Evolutionary conservation across 2,888 invertebrate genomes (phyloP).

Genomic region (Ariolimax columbianus): DNA sequence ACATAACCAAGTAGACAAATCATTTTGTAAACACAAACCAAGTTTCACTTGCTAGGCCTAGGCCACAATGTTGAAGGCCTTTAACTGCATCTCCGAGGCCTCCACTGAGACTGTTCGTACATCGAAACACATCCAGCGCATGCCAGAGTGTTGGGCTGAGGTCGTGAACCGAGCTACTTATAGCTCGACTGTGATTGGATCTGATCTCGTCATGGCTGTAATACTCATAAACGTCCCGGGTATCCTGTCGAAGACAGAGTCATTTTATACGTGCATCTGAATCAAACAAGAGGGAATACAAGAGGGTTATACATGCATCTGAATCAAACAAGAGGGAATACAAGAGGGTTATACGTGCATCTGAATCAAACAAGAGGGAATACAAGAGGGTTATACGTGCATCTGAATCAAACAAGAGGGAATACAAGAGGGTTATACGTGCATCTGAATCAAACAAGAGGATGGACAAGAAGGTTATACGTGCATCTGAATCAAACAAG

Average conservation of each 20-base stretch:
- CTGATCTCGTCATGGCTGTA: slow-evolving; percentile 51
- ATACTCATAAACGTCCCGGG: slow-evolving; percentile 54
- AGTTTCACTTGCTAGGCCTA: slow-evolving; percentile 74
- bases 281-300: background rate
- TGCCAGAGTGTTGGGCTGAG: slow-evolving; percentile 78
- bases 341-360: too few species aligned
- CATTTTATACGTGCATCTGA: background rate
- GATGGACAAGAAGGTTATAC: too few species aligned
- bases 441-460: too few species aligned
- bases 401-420: too few species aligned
- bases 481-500: too few species aligned
- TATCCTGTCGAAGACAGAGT: slow-evolving; percentile 46
- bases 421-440: too few species aligned
- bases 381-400: too few species aligned
- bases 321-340: too few species aligned
- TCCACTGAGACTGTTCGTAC: slow-evolving; percentile 71
- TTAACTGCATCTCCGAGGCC: slow-evolving; percentile 71
- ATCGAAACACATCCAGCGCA: slow-evolving; percentile 78
- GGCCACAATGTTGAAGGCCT: slow-evolving; percentile 74
- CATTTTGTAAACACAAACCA: slow-evolving; percentile 68
- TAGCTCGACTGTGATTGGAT: slow-evolving; percentile 67
- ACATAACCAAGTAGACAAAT: too few species aligned
- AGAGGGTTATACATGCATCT: too few species aligned
- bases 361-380: too few species aligned
- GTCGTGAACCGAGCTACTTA: slow-evolving; percentile 78